Evolutionary conservation across 2,113 vertebrate genomes (phyloP).

Genomic region (Scomber japonicus): DNA sequence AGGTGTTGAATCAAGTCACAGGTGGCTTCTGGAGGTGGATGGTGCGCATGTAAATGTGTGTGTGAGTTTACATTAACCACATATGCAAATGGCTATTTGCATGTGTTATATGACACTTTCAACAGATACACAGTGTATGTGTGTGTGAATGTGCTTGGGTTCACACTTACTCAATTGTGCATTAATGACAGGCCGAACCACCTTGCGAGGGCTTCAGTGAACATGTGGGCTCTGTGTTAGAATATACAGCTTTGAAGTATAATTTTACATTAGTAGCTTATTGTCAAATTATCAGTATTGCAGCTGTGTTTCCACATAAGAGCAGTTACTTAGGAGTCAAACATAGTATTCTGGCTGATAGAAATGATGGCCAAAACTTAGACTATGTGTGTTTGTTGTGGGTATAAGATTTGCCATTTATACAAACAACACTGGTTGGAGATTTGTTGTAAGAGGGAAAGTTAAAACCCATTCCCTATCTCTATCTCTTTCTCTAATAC

Average conservation of each 20-base stretch:
- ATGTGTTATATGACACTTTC: not conserved
- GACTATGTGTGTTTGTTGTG: no score
- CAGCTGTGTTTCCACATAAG: no score
- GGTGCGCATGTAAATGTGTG: not conserved
- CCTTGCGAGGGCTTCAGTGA: not conserved
- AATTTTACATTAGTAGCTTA: no score
- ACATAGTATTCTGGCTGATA: no score
- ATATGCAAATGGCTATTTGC: not conserved
- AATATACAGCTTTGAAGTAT: not conserved
- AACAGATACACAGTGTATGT: not conserved
- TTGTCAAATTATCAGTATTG: no score
- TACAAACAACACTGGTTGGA: no score
- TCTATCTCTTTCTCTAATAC: no score
- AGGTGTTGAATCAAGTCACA: constrained; percentile 5
- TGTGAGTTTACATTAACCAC: constrained; percentile 24
- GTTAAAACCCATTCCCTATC: no score
- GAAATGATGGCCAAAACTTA: no score
- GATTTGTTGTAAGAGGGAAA: no score
- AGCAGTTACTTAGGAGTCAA: no score
- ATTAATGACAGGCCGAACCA: not conserved
- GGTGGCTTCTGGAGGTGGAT: not conserved
- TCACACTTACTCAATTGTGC: not conserved
- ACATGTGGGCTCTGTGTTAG: not conserved
- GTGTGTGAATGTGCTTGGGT: not conserved
- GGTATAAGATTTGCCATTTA: no score